Evolutionary conservation across 35 echinoderm and acorn worm species (phyloP), one percentile per base, ranked within the genome.

Genomic region (Stichopus chloronotus): DNA sequence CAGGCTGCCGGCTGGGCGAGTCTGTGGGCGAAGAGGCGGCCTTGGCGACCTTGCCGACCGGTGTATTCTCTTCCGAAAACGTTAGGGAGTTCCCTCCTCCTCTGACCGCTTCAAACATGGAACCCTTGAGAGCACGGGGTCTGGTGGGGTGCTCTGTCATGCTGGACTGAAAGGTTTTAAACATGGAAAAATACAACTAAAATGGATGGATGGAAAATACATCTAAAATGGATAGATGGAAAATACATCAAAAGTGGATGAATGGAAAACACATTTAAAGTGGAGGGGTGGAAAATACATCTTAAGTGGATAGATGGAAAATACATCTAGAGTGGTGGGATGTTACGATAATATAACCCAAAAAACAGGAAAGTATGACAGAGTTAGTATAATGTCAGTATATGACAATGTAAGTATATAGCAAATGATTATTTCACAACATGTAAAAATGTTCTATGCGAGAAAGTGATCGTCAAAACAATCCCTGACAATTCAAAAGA

Each of bases 31-130:
- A 72, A 53, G 23, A 10, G 11, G 76, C 16, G 79, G 52, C 9
- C 72, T 88, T 57, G 9, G 63, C 76, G 52, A 65, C 57, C 63
- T 81, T 43, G 5, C 52, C 7, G 25, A 56, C 52, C 10, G 72
- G 43, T 12, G 94, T 76, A 12, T 74, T 90, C 4, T 96, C 95
- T 55, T 96, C 95, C 2, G 95, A 93, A 87, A 96, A 96, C 52
- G 87, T 79, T 4, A 96, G 90, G 0, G 95, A 96, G 79, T 96
- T 96, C 11, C 95, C 90, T 3, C 95, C 95, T 5, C 95, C 95
- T 13, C 59, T 59, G 6, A 96, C 93, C 9, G 95, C 60, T 11
- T 92, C 85, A 79, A 96, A 96, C 90, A 96, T 94, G 89, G 93
- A 88, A 56, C 93, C 68, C n/a, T 92, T 87, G 25, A 89, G 61